Conservation (phyloP, 2,797 vertebrate genomes). For the Tauraco hartlaubi region DNA sequence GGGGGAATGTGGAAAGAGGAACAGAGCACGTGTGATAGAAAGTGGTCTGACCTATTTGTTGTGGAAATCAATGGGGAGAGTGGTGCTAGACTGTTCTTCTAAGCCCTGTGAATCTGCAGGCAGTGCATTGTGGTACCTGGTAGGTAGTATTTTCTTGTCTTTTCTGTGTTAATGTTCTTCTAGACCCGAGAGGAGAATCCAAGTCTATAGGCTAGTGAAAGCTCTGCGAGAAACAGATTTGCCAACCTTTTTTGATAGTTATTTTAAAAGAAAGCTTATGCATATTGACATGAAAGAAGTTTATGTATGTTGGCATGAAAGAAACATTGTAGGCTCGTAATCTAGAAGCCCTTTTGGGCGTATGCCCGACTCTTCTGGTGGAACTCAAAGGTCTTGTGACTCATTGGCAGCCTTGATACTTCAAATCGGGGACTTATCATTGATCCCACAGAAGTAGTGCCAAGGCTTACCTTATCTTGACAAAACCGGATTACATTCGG, state of each 20-base stretch:
- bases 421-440: neutral
- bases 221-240: neutral
- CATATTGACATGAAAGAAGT: neutral
- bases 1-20: neutral
- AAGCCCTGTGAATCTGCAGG: neutral
- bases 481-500: neutral
- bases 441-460: conserved; percentile 36
- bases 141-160: neutral
- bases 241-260: neutral
- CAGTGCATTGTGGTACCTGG: neutral
- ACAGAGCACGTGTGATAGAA: neutral
- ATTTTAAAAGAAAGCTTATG: neutral
- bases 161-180: neutral
- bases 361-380: conserved; percentile 8
- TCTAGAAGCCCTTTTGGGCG: neutral
- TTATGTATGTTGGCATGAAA: neutral
- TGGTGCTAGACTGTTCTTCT: neutral
- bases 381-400: conserved; percentile 11
- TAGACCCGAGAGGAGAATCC: neutral
- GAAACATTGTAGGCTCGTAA: neutral
- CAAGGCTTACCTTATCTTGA: conserved; percentile 52
- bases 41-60: neutral
- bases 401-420: conserved; percentile 25
- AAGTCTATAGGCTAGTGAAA: neutral
- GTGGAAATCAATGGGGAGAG: neutral